A percentile compares a stretch with the other conserved stretches of the same genome.
phyloP scores from a whole-genome alignment of 1,140 invertebrate species.

The Eriocheir sinensis region DNA sequence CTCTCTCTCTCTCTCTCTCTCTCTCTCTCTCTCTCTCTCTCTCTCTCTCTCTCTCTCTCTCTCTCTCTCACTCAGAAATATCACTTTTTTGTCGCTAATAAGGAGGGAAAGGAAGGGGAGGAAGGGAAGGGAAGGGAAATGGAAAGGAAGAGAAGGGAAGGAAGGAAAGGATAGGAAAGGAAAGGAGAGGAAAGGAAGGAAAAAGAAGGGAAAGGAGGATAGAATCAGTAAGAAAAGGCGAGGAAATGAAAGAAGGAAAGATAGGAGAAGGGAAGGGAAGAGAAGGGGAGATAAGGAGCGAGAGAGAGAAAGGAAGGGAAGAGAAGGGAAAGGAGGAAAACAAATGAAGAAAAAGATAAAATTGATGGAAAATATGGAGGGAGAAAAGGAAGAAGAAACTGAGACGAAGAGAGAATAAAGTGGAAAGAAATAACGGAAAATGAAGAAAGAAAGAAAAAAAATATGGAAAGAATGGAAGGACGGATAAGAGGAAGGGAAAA shows the following conservation, averaged over 20 bases:
- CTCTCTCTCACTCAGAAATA: neutral
- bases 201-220: neutral
- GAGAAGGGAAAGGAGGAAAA: neutral
- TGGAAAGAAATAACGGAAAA: too few species aligned
- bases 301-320: neutral
- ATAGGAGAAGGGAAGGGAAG: neutral
- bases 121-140: neutral
- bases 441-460: too few species aligned
- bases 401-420: too few species aligned
- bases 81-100: neutral
- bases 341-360: too few species aligned
- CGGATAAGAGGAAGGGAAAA: too few species aligned
- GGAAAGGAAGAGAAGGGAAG: neutral
- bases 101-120: neutral
- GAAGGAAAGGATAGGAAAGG: neutral
- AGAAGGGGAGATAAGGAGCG: neutral
- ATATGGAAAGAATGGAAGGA: too few species aligned
- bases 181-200: neutral
- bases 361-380: neutral
- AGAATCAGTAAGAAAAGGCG: neutral
- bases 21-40: neutral
- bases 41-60: slow-evolving; percentile 29
- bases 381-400: neutral
- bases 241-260: neutral
- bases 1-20: neutral